Conservation (phyloP, 2,113 vertebrate species). For the Halcyon senegalensis region DNA sequence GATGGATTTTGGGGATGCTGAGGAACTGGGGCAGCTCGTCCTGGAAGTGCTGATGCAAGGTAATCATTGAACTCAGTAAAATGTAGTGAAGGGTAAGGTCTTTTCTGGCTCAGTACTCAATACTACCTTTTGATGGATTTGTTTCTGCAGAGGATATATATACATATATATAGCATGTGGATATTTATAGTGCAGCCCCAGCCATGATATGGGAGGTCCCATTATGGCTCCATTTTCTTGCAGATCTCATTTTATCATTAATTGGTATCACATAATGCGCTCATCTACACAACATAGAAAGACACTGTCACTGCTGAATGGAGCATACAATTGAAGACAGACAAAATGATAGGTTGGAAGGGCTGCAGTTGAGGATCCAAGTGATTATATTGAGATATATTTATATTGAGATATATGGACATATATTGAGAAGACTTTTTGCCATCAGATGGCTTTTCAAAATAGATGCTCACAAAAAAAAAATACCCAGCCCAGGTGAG, state of each 20-base stretch:
- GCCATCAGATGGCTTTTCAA: neutral
- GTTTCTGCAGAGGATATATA: neutral
- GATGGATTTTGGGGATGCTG: neutral
- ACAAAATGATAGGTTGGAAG: neutral
- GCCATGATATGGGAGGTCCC: neutral
- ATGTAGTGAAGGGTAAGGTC: neutral
- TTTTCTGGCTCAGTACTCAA: neutral
- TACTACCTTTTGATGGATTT: neutral
- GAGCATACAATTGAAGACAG: neutral
- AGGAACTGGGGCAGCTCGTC: neutral
- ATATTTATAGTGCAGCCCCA: neutral
- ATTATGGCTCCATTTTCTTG: neutral
- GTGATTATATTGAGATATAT: rapidly evolving
- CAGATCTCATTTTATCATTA: neutral
- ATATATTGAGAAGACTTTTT: neutral
- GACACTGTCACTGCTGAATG: neutral
- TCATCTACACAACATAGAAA: neutral
- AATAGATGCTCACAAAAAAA: neutral
- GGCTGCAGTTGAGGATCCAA: neutral
- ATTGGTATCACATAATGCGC: neutral
- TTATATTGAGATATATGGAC: neutral
- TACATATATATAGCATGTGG: neutral
- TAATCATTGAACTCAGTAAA: neutral
- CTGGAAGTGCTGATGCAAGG: neutral
- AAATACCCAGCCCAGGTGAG: neutral